Evolutionary conservation across 1,140 invertebrate genomes (phyloP).

Genomic region (Cylas formicarius): DNA sequence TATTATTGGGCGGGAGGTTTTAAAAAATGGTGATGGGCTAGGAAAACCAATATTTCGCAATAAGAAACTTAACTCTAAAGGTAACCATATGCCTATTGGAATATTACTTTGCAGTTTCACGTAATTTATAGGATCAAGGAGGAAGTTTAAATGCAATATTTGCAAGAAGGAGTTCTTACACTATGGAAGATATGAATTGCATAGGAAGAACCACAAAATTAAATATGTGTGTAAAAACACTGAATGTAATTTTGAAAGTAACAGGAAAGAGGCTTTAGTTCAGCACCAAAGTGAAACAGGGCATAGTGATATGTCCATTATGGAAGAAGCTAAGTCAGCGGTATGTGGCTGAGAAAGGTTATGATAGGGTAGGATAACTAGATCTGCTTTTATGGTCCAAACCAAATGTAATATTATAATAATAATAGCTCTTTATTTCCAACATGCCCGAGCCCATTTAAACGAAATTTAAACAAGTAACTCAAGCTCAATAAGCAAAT

Average conservation of each 20-base stretch:
- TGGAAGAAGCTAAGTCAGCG: constrained; percentile 19
- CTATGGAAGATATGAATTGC: constrained; percentile 42
- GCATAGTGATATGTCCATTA: constrained; percentile 45
- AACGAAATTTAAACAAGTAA: too few relatives aligned
- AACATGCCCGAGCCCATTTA: too few relatives aligned
- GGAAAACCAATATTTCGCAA: constrained; percentile 56
- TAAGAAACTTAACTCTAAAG: too few relatives aligned
- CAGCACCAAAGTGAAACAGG: constrained; percentile 47
- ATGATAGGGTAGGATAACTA: too few relatives aligned
- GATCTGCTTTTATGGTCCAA: too few relatives aligned
- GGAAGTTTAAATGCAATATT: constrained; percentile 47
- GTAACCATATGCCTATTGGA: constrained; percentile 46
- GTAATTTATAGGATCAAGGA: constrained; percentile 25
- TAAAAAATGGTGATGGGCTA: constrained; percentile 50
- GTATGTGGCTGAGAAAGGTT: too few relatives aligned
- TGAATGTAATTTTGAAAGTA: constrained; percentile 45
- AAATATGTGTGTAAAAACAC: constrained; percentile 44
- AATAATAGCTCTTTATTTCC: too few relatives aligned
- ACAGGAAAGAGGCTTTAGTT: constrained; percentile 43
- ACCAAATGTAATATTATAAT: too few relatives aligned
- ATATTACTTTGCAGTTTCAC: constrained; percentile 12
- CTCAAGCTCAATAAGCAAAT: too few relatives aligned
- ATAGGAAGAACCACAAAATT: constrained; percentile 42
- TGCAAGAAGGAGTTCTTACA: constrained; percentile 50
- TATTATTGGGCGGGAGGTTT: constrained; percentile 60